A percentile compares a stretch with the other conserved stretches of the same genome.
These are phyloP conservation scores for Sebastes wilsoni DNA, from an alignment of 2,797 vertebrate species.

Conservation along the genomic window DNA sequence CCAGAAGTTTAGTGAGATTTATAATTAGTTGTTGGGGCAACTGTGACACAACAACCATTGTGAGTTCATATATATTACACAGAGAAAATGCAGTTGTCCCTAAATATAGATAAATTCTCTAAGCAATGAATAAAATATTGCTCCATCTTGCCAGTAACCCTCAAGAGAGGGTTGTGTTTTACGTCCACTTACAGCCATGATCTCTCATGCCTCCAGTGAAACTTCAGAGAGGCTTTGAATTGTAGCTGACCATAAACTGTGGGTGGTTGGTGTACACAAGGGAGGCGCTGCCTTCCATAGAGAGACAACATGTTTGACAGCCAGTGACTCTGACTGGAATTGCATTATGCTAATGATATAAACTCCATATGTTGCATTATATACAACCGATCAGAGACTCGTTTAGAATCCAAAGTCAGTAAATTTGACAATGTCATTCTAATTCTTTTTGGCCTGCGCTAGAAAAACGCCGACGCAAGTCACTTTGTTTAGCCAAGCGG, in stretches of 20 bases:
- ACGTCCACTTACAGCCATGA: conserved; percentile 20
- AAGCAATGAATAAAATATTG: conserved; percentile 17
- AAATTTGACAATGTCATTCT: background rate
- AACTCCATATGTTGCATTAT: background rate
- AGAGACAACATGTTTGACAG: background rate
- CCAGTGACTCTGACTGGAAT: background rate
- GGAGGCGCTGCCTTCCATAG: background rate
- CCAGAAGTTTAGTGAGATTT: conserved; percentile 5
- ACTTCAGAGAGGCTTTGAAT: conserved; percentile 31
- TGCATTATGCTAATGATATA: background rate
- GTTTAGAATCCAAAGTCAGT: conserved; percentile 6
- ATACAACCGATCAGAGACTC: background rate
- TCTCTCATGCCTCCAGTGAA: conserved; percentile 19
- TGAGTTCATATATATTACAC: background rate
- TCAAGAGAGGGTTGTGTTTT: conserved; percentile 24
- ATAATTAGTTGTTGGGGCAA: background rate
- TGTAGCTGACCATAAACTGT: conserved; percentile 25
- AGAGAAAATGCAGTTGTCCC: background rate
- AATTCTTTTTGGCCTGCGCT: background rate
- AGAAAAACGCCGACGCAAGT: background rate
- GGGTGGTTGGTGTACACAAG: conserved; percentile 4
- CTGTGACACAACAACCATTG: background rate
- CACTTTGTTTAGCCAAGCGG: background rate
- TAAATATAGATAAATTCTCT: background rate
- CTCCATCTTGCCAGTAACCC: background rate